Percentiles rank a stretch among this genome's conserved stretches.
Evolutionary conservation across 1,140 invertebrate genomes (phyloP).

Genomic region (Diorhabda sublineata): DNA sequence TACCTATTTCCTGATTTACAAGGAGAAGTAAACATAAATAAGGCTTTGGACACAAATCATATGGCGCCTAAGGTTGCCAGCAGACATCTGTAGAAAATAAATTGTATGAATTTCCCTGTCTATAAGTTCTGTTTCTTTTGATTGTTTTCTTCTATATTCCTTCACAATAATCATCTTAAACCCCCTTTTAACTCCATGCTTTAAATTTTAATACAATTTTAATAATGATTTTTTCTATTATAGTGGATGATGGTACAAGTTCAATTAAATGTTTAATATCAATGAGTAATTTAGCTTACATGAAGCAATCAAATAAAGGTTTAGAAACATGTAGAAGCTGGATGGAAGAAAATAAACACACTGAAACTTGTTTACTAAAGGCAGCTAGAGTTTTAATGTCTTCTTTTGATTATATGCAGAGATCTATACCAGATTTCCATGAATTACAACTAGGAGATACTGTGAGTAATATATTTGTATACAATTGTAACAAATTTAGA

Average conservation of each 20-base stretch:
- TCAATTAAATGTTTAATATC: slow-evolving; percentile 13
- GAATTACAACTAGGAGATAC: slow-evolving; percentile 11
- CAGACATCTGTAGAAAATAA: too few species aligned
- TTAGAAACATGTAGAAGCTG: not conserved
- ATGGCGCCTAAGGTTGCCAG: too few species aligned
- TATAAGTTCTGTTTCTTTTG: too few species aligned
- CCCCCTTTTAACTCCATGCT: too few species aligned
- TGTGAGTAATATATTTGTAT: slow-evolving; percentile 1
- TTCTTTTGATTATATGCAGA: slow-evolving; percentile 3
- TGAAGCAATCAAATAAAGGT: not conserved
- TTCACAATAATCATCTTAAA: too few species aligned
- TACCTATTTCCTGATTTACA: too few species aligned
- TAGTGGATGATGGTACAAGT: slow-evolving; percentile 20
- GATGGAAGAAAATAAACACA: not conserved
- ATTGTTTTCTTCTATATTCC: too few species aligned
- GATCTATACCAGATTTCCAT: not conserved
- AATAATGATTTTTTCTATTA: not conserved
- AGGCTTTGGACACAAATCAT: too few species aligned
- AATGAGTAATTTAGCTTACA: not conserved
- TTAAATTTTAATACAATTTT: too few species aligned
- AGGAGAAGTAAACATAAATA: too few species aligned
- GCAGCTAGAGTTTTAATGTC: not conserved
- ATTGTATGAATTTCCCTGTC: too few species aligned
- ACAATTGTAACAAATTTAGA: too few species aligned
- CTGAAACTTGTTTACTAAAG: not conserved